These are phyloP conservation scores for Danionella dracula DNA, from an alignment of 2,797 vertebrate species.

Conservation along the genomic window DNA sequence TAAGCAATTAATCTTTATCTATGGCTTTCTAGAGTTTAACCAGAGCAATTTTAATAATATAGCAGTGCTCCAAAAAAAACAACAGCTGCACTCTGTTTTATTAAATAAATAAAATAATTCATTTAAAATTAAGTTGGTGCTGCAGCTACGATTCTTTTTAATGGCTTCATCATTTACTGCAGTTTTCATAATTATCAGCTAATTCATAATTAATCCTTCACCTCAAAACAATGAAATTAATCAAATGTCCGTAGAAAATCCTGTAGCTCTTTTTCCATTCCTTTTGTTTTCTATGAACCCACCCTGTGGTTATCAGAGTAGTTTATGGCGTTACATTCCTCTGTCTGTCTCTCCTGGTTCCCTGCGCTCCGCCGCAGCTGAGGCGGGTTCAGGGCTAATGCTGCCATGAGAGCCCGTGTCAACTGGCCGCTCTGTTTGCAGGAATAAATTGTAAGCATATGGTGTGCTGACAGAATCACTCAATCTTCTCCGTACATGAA, in stretches of 20 bases:
- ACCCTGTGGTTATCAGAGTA: background rate
- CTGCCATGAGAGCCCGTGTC: conserved; percentile 62
- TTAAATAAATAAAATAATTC: no score
- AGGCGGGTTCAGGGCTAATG: conserved; percentile 38
- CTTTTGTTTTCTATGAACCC: background rate
- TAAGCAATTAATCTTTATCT: no score
- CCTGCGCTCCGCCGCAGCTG: background rate
- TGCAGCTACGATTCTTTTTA: background rate
- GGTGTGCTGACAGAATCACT: conserved; percentile 77
- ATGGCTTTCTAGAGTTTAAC: no score
- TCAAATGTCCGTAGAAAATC: background rate
- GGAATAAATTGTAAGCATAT: conserved; percentile 81
- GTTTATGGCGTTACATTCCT: background rate
- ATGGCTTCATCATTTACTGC: conserved; percentile 1
- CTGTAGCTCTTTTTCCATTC: background rate
- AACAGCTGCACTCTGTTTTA: no score
- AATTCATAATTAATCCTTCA: conserved; percentile 17
- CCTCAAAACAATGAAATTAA: conserved; percentile 26
- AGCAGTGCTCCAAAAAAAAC: no score
- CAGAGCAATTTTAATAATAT: no score
- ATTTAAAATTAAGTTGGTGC: no score
- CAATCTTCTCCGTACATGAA: conserved; percentile 79
- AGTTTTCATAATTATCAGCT: conserved; percentile 1
- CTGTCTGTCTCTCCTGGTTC: background rate
- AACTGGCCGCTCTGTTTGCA: conserved; percentile 69